Evolutionary conservation across 1,140 invertebrate species (phyloP).

Genomic region (Drosophila trapezifrons): DNA sequence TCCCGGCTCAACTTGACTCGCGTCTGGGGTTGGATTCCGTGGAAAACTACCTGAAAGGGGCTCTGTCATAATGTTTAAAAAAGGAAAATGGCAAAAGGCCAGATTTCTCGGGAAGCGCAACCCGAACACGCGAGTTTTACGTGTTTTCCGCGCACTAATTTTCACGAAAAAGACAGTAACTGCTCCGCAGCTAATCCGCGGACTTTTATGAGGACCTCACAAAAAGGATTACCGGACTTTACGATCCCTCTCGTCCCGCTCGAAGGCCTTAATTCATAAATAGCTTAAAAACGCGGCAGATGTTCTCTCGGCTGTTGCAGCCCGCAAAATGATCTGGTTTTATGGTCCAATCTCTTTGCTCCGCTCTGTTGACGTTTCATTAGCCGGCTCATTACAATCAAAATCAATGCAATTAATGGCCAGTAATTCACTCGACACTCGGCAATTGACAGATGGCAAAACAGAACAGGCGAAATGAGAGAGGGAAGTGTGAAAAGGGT

Average conservation of each 20-base stretch:
- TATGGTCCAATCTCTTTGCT: background rate
- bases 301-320: constrained; percentile 11
- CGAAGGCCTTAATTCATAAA: constrained; percentile 71
- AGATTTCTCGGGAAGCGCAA: constrained; percentile 54
- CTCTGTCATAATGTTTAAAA: constrained; percentile 13
- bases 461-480: background rate
- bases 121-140: constrained; percentile 70
- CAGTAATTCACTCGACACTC: constrained; percentile 26
- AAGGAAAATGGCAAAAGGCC: constrained; percentile 27
- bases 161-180: constrained; percentile 37
- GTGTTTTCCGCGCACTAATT: constrained; percentile 74
- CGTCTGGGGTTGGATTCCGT: constrained; percentile 13
- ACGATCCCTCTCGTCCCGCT: constrained; percentile 38
- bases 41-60: constrained; percentile 30
- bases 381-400: constrained; percentile 36
- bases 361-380: constrained; percentile 30
- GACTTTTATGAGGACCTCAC: constrained; percentile 33
- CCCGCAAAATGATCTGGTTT: constrained; percentile 1
- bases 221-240: constrained; percentile 67
- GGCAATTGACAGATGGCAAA: constrained; percentile 21
- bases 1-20: constrained; percentile 44
- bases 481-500: constrained; percentile 12
- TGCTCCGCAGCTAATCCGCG: constrained; percentile 45
- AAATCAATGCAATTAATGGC: constrained; percentile 44
- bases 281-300: constrained; percentile 71